Conservation (phyloP, 2,888 invertebrate species). For the Nematopogon swammerdamellus region DNA sequence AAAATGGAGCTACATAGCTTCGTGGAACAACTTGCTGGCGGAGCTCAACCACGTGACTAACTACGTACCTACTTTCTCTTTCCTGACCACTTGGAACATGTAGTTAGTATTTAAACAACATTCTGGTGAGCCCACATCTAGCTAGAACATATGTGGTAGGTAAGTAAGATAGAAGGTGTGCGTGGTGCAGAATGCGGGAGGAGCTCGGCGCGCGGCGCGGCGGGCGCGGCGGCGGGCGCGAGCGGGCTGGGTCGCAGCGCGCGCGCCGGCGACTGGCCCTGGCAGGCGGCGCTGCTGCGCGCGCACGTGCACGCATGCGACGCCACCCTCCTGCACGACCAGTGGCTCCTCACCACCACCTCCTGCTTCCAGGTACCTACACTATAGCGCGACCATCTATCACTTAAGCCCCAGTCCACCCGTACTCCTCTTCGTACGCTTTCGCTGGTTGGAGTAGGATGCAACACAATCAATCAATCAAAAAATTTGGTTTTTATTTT, state of each 20-base stretch:
- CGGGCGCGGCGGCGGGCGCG: slow-evolving; percentile 38
- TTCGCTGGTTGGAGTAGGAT: too few relatives aligned
- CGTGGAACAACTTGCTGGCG: too few relatives aligned
- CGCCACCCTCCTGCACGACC: slow-evolving; percentile 75
- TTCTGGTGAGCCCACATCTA: too few relatives aligned
- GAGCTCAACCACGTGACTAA: too few relatives aligned
- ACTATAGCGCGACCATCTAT: background rate
- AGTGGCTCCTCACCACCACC: slow-evolving; percentile 84
- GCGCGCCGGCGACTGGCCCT: slow-evolving; percentile 87
- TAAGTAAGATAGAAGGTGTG: too few relatives aligned
- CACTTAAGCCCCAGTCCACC: background rate
- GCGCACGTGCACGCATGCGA: slow-evolving; percentile 87
- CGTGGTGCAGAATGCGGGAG: slow-evolving; percentile 62
- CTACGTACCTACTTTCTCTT: too few relatives aligned
- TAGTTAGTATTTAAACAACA: too few relatives aligned
- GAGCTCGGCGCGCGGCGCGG: slow-evolving; percentile 54
- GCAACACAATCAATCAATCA: too few relatives aligned
- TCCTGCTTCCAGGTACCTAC: slow-evolving; percentile 78
- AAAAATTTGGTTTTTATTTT: too few relatives aligned
- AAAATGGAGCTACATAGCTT: too few relatives aligned
- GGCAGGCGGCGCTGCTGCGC: slow-evolving; percentile 81
- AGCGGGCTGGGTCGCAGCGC: slow-evolving; percentile 68
- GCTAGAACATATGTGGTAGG: too few relatives aligned
- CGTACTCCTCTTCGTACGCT: background rate
- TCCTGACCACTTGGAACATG: too few relatives aligned